Base-by-base conservation (phyloP, 2,113 vertebrate genomes). In the Pycnonotus jocosus region DNA sequence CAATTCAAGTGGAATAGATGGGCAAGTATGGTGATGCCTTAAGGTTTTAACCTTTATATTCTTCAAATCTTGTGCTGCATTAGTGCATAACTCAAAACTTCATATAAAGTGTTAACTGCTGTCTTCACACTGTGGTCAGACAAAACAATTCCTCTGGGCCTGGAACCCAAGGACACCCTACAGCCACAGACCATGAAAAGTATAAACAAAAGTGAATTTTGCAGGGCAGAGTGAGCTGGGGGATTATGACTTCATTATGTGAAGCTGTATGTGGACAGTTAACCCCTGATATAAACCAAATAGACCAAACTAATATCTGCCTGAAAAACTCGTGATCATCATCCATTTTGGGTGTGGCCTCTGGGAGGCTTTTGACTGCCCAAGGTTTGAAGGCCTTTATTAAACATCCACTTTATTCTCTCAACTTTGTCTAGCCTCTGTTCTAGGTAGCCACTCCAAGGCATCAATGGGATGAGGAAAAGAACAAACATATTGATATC, bases 181-280 rank as follows among this genome's bases (percentile, higher is more conserved):
- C 8, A 42, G 30, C 11, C 30, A n/a, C 14, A 64, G 11, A 6
- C 30, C 8, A 2, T 0, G 0, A 62, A n/a, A 42, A 42, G 18
- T n/a, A n/a, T 17, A 40, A 62, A 62, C 30, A 51, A 53, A 53
- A 42, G 11, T 42, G 18, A 78, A n/a, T 11, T 42, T 31, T 33
- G 31, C 2, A 1, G 10, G 14, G 4, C 11, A 22, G 14, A 51
- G 30, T 22, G 11, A 62, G 18, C 47, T 64, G 58, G 19, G 74
- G 24, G 8, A 64, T 28, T 42, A 51, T 22, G 24, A 62, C 3
- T n/a, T 64, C 37, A 27, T 50, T n/a, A 78, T 18, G 31, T 28
- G 58, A 78, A 25, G 47, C 18, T 64, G 11, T 21, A 62, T 42
- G 28, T 62, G 14, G 23, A 28, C 23, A 51, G 8, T 27, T 51